Conservation (phyloP, 2,888 invertebrate genomes). For the Calliphora vomitoria region DNA sequence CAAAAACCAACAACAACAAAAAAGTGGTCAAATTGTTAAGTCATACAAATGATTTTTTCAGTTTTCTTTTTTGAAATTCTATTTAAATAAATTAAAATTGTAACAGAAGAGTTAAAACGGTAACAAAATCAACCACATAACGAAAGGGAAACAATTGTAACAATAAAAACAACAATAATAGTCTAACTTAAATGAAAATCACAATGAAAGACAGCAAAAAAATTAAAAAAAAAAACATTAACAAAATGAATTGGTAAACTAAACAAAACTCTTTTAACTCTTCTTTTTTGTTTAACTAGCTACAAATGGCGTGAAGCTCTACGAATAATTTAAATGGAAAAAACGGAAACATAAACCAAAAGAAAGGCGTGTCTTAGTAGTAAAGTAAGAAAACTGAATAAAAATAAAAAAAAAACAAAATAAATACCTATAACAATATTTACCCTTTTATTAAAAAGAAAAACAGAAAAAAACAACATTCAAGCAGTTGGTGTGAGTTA, state of each 20-base stretch:
- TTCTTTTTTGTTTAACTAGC: not conserved
- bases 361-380: constrained; percentile 61
- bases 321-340: constrained; percentile 1
- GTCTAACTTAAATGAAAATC: constrained; percentile 2
- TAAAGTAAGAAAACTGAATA: not conserved
- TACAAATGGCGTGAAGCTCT: constrained; percentile 50
- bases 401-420: constrained; percentile 3
- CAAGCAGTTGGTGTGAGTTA: constrained; percentile 31
- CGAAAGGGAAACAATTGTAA: constrained; percentile 30
- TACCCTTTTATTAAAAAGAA: constrained; percentile 54
- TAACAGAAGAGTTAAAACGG: constrained; percentile 3
- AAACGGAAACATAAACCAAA: constrained; percentile 18
- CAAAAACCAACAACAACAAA: constrained; percentile 8
- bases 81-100: constrained; percentile 9
- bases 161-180: constrained; percentile 2
- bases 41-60: constrained; percentile 13
- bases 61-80: not conserved
- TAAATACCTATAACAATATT: constrained; percentile 30
- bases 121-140: constrained; percentile 21
- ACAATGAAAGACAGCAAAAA: not conserved
- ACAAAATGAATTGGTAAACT: constrained; percentile 56
- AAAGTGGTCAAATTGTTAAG: constrained; percentile 49
- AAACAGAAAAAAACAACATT: constrained; percentile 11
- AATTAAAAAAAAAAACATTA: constrained; percentile 26
- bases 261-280: constrained; percentile 29